Evolutionary conservation across 2,113 vertebrate species (phyloP).

Genomic region (Anolis carolinensis): DNA sequence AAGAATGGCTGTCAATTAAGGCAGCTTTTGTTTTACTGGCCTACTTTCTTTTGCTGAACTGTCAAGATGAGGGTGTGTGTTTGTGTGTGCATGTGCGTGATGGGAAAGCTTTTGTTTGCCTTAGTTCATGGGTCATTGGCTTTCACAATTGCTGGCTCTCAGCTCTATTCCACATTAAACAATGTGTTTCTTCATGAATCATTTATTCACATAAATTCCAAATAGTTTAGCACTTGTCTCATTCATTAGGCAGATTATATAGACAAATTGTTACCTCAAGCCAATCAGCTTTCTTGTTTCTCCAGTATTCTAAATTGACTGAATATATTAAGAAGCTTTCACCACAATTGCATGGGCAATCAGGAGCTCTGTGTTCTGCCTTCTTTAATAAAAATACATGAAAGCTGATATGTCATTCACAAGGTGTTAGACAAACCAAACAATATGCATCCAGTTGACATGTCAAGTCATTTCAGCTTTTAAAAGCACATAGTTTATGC

Average conservation of each 20-base stretch:
- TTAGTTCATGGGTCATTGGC: slow-evolving; percentile 16
- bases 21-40: slow-evolving; percentile 20
- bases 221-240: background rate
- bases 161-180: background rate
- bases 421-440: background rate
- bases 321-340: slow-evolving; percentile 2
- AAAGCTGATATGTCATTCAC: slow-evolving; percentile 15
- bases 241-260: background rate
- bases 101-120: background rate
- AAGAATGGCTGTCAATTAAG: slow-evolving; percentile 42
- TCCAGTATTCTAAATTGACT: background rate
- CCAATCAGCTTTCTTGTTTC: slow-evolving; percentile 1
- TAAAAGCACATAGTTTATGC: background rate
- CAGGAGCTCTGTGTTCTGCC: background rate
- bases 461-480: slow-evolving; percentile 1
- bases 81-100: background rate
- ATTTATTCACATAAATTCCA: slow-evolving; percentile 4
- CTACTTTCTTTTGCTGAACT: slow-evolving; percentile 42
- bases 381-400: slow-evolving; percentile 12
- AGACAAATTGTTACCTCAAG: background rate
- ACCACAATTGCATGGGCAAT: slow-evolving; percentile 10
- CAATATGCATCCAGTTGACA: background rate
- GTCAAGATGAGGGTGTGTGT: background rate
- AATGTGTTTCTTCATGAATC: slow-evolving; percentile 7
- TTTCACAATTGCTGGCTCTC: background rate